Evolutionary conservation across 2,888 invertebrate genomes (phyloP).

Genomic region (Tholera decimalis): DNA sequence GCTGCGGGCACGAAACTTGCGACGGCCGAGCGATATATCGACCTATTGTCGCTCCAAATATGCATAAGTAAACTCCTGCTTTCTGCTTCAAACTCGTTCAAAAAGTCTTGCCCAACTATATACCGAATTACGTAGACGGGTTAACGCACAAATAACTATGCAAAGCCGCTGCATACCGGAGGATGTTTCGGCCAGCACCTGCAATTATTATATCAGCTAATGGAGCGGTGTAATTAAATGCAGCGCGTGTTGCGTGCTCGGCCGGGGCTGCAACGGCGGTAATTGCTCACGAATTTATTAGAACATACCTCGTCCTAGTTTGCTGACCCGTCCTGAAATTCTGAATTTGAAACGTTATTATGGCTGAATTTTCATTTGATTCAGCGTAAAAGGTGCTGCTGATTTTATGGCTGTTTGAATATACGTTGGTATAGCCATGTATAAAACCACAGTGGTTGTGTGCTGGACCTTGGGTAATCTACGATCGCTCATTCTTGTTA

Average conservation of each 20-base stretch:
- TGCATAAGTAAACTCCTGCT: background rate
- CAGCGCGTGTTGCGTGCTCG: constrained; percentile 60
- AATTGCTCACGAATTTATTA: constrained; percentile 63
- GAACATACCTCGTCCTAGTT: constrained; percentile 61
- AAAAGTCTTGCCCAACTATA: constrained; percentile 9
- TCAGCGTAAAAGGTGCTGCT: background rate
- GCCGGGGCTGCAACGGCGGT: constrained; percentile 43
- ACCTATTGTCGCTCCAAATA: too few relatives aligned
- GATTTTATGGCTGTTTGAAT: constrained; percentile 1
- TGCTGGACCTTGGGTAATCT: background rate
- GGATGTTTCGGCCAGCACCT: constrained; percentile 49
- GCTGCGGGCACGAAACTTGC: too few relatives aligned
- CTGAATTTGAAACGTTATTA: constrained; percentile 13
- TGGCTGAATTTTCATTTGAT: constrained; percentile 13
- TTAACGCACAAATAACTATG: constrained; percentile 38
- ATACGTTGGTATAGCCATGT: background rate
- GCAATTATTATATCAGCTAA: constrained; percentile 61
- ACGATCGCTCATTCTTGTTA: background rate
- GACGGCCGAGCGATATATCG: too few relatives aligned
- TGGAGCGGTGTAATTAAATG: constrained; percentile 66
- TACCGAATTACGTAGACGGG: constrained; percentile 16
- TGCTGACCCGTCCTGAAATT: constrained; percentile 55
- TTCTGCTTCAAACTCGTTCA: background rate
- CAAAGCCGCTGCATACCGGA: constrained; percentile 34
- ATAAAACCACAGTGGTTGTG: background rate